Conservation (phyloP, 1,140 invertebrate genomes). For the Lepidostoma basale region DNA sequence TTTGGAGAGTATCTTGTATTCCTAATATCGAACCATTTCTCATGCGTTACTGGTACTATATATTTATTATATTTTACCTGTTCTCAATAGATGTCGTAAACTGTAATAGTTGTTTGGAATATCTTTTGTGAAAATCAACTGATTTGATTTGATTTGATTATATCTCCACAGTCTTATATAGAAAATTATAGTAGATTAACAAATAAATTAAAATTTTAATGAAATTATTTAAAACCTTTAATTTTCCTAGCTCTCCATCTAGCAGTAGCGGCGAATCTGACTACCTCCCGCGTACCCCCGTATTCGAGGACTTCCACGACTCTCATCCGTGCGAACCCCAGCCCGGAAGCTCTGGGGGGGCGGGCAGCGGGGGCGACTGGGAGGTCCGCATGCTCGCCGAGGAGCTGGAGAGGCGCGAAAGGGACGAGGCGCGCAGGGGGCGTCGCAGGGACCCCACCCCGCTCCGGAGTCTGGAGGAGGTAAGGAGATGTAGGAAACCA, state of each 20-base stretch:
- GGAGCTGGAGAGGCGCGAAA: conserved; percentile 69
- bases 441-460: conserved; percentile 4
- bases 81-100: too few relatives aligned
- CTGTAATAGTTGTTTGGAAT: too few relatives aligned
- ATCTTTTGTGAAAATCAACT: too few relatives aligned
- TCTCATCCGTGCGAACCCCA: conserved; percentile 31
- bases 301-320: conserved; percentile 55
- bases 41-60: too few relatives aligned
- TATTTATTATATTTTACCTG: too few relatives aligned
- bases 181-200: too few relatives aligned
- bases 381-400: conserved; percentile 78
- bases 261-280: conserved; percentile 58
- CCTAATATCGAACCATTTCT: too few relatives aligned
- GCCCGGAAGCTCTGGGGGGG: neutral
- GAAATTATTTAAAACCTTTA: too few relatives aligned
- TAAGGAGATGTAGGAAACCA: conserved; percentile 17
- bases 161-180: too few relatives aligned
- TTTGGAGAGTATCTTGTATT: too few relatives aligned
- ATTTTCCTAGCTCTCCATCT: conserved; percentile 50
- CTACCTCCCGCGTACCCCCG: conserved; percentile 55
- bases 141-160: too few relatives aligned
- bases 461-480: conserved; percentile 40
- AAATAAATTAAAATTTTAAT: too few relatives aligned
- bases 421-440: conserved; percentile 51
- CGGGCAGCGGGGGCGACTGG: conserved; percentile 70